A percentile compares a stretch with the other conserved stretches of the same genome.
Conservation (phyloP, 1,140 invertebrate species). For the Theocolax elegans region DNA sequence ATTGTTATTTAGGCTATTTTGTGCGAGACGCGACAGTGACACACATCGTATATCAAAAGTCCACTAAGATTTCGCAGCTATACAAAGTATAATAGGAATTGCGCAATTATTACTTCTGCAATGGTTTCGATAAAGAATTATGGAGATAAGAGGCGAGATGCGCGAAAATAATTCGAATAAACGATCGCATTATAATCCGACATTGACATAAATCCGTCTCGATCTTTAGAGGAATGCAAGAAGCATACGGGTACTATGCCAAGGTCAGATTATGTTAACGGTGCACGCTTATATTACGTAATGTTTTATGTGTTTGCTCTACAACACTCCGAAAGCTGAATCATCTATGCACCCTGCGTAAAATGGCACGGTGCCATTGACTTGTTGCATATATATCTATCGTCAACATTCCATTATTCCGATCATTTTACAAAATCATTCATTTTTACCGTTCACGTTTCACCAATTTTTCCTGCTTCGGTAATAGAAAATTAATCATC, state of each 20-base stretch:
- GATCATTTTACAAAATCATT: not conserved
- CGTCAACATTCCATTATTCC: not conserved
- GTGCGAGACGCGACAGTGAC: too few species aligned
- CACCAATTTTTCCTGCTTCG: too few species aligned
- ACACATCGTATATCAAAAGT: too few species aligned
- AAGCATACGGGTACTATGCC: conserved; percentile 44
- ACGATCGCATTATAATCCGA: conserved; percentile 38
- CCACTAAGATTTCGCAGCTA: too few species aligned
- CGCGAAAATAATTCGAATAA: not conserved
- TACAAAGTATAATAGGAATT: too few species aligned
- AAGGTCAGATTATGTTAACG: conserved; percentile 50
- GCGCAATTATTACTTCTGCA: too few species aligned
- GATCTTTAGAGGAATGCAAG: conserved; percentile 33
- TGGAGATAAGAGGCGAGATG: too few species aligned
- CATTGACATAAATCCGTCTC: conserved; percentile 51
- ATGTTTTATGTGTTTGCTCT: conserved; percentile 13
- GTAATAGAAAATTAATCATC: too few species aligned
- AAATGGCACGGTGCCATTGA: conserved; percentile 48
- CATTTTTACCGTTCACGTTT: too few species aligned
- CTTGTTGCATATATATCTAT: conserved; percentile 36
- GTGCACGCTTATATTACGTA: conserved; percentile 34
- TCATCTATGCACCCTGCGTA: conserved; percentile 20
- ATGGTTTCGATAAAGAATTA: too few species aligned
- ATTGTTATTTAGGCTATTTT: too few species aligned
- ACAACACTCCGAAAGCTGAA: conserved; percentile 1